Evolutionary conservation across 2,888 invertebrate genomes (phyloP).

Genomic region (Hydroisotoma schaefferi): DNA sequence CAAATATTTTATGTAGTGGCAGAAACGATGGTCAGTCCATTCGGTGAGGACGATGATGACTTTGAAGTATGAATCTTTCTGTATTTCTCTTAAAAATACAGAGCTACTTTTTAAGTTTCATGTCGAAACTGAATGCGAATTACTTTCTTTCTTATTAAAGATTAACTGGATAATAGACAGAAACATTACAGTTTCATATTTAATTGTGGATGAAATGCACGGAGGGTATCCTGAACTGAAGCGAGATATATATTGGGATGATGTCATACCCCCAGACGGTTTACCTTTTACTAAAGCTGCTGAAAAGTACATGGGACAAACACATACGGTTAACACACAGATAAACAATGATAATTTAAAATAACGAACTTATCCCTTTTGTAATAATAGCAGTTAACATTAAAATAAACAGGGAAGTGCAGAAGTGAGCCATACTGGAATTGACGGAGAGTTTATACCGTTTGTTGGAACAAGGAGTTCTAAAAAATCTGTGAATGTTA

Average conservation of each 20-base stretch:
- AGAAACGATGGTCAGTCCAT: conserved; percentile 59
- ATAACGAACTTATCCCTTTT: too few relatives aligned
- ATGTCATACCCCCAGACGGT: conserved; percentile 72
- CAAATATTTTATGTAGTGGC: conserved; percentile 49
- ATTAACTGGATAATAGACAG: conserved; percentile 52
- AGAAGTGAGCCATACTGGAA: too few relatives aligned
- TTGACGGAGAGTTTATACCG: too few relatives aligned
- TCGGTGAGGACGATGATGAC: conserved; percentile 86
- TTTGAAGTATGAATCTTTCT: too few relatives aligned
- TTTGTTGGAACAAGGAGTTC: too few relatives aligned
- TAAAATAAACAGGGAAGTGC: too few relatives aligned
- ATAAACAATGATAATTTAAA: too few relatives aligned
- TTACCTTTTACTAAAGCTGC: conserved; percentile 84
- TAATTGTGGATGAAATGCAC: conserved; percentile 92
- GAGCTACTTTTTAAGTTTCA: neutral
- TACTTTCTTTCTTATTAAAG: too few relatives aligned
- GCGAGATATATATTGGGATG: conserved; percentile 64
- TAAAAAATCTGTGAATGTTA: too few relatives aligned
- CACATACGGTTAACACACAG: neutral
- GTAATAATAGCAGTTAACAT: too few relatives aligned
- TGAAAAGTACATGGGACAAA: conserved; percentile 60
- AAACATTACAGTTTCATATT: conserved; percentile 68
- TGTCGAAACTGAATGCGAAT: too few relatives aligned
- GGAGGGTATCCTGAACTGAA: conserved; percentile 68
- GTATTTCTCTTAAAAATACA: too few relatives aligned